phyloP scores from a whole-genome alignment of 1,140 invertebrate species.

The Trichonephila clavata region DNA sequence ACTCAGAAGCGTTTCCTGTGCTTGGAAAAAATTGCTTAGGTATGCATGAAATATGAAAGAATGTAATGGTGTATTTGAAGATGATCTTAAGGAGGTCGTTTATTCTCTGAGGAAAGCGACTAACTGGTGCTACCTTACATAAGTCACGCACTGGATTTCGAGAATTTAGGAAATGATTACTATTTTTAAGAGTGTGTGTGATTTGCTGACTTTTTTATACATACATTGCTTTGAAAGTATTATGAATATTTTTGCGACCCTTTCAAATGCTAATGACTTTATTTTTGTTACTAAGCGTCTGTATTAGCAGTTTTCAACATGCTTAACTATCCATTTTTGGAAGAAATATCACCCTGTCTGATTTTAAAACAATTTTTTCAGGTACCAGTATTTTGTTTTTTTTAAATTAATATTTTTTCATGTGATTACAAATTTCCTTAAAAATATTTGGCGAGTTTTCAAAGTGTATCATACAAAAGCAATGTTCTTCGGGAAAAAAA shows the following conservation, averaged over 20 bases:
- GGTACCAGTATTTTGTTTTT: too few species aligned
- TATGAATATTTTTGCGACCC: neutral
- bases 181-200: neutral
- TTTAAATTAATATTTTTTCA: too few species aligned
- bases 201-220: neutral
- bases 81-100: neutral
- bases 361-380: too few species aligned
- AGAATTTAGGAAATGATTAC: neutral
- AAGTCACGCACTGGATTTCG: neutral
- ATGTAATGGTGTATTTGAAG: slow-evolving; percentile 12
- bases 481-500: too few species aligned
- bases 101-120: neutral
- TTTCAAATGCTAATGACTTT: too few species aligned
- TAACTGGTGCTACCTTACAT: neutral
- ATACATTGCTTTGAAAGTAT: neutral
- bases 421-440: too few species aligned
- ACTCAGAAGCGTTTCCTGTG: neutral
- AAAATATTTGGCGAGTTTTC: too few species aligned
- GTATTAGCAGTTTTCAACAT: too few species aligned
- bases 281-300: too few species aligned
- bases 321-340: too few species aligned
- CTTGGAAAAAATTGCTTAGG: neutral
- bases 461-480: too few species aligned
- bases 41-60: slow-evolving; percentile 15
- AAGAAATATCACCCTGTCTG: too few species aligned